These are phyloP conservation scores for Rhinogobius similis DNA, from an alignment of 2,113 vertebrate species.

Conservation along the genomic window DNA sequence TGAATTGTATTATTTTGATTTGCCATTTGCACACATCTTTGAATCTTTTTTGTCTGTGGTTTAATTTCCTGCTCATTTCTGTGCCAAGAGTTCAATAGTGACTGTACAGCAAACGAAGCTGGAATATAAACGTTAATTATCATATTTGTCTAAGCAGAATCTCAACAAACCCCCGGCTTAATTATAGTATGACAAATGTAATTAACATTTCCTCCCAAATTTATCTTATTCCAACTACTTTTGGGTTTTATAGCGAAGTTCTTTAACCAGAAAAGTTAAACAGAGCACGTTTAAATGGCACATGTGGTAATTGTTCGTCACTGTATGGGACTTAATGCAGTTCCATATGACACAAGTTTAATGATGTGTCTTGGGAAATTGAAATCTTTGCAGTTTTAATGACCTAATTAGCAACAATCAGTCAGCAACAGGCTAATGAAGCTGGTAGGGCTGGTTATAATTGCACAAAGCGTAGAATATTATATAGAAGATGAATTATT, in stretches of 20 bases:
- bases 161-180: background rate
- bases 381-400: constrained; percentile 2
- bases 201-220: background rate
- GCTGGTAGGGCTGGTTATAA: background rate
- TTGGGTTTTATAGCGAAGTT: no score
- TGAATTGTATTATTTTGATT: background rate
- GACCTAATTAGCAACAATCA: background rate
- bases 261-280: no score
- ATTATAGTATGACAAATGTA: background rate
- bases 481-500: constrained; percentile 1
- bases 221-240: background rate
- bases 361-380: background rate
- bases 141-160: background rate
- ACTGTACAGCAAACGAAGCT: background rate
- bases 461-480: background rate
- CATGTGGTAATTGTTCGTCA: background rate
- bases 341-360: background rate
- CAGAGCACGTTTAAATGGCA: no score
- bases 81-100: background rate
- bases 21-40: no score
- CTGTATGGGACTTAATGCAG: background rate
- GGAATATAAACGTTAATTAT: background rate
- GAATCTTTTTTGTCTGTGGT: background rate
- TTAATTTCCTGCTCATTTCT: background rate
- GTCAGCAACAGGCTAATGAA: constrained; percentile 4